Percentiles rank a stretch among this genome's conserved stretches.
Evolutionary conservation across 2,888 invertebrate genomes (phyloP).

Genomic region (Metalampra italica): DNA sequence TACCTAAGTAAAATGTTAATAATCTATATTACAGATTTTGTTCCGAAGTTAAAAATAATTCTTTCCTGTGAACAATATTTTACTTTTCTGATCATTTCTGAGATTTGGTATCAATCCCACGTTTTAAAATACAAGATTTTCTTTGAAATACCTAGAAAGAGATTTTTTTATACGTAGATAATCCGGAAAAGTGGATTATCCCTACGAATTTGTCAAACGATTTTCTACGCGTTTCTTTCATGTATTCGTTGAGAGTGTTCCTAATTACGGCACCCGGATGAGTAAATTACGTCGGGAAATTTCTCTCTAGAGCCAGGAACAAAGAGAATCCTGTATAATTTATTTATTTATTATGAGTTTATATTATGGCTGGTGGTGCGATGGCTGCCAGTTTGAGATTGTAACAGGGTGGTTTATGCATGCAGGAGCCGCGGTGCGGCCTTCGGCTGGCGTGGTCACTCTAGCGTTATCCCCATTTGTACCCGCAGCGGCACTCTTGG

Average conservation of each 20-base stretch:
- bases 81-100: neutral
- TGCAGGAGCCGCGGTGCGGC: conserved; percentile 79
- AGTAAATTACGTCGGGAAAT: conserved; percentile 15
- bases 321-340: conserved; percentile 23
- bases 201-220: conserved; percentile 11
- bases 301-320: conserved; percentile 15
- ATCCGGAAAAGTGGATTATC: conserved; percentile 5
- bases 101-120: conserved; percentile 3
- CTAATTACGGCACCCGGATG: conserved; percentile 19
- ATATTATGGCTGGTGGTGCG: conserved; percentile 14
- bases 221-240: conserved; percentile 16
- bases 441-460: conserved; percentile 79
- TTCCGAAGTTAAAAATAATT: too few relatives aligned
- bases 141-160: conserved; percentile 3
- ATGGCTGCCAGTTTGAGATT: conserved; percentile 21
- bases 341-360: conserved; percentile 16
- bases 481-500: conserved; percentile 87
- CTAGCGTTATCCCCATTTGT: conserved; percentile 80
- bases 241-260: conserved; percentile 17
- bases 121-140: conserved; percentile 3
- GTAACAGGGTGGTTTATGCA: conserved; percentile 76
- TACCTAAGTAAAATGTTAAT: too few relatives aligned
- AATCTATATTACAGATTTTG: too few relatives aligned
- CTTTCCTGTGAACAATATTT: neutral
- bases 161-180: neutral